These are phyloP conservation scores for Portunus trituberculatus DNA, from an alignment of 1,140 invertebrate species.

Conservation along the genomic window DNA sequence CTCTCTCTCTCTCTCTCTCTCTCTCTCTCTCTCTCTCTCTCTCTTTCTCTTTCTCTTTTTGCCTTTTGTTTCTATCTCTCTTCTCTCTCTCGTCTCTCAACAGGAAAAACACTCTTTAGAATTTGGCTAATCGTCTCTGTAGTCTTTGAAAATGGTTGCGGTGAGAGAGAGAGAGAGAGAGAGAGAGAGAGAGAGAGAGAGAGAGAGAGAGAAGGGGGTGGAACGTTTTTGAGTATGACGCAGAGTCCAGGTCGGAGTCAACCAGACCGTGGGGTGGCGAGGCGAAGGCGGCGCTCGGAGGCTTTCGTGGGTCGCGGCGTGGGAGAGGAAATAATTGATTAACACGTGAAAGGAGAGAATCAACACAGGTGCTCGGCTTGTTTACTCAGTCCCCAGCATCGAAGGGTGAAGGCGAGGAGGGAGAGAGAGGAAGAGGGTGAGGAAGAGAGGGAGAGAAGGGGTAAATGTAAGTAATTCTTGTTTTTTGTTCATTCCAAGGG, in stretches of 20 bases:
- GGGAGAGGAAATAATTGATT: conserved; percentile 74
- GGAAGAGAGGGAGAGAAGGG: background rate
- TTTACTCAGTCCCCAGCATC: conserved; percentile 48
- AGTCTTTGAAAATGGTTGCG: too few relatives aligned
- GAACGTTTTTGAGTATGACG: conserved; percentile 36
- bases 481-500: too few relatives aligned
- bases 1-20: background rate
- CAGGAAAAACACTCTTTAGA: too few relatives aligned
- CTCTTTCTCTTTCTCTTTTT: too few relatives aligned
- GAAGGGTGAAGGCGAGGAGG: conserved; percentile 36
- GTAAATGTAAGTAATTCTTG: too few relatives aligned
- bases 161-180: background rate
- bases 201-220: background rate
- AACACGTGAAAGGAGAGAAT: conserved; percentile 61
- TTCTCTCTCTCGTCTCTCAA: too few relatives aligned
- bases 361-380: conserved; percentile 41
- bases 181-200: background rate
- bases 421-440: background rate
- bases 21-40: background rate
- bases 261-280: background rate
- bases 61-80: too few relatives aligned
- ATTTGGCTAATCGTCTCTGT: too few relatives aligned
- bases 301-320: conserved; percentile 46
- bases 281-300: background rate
- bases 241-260: background rate